Conservation (phyloP, 2,113 vertebrate genomes). For the Platysteira castanea region DNA sequence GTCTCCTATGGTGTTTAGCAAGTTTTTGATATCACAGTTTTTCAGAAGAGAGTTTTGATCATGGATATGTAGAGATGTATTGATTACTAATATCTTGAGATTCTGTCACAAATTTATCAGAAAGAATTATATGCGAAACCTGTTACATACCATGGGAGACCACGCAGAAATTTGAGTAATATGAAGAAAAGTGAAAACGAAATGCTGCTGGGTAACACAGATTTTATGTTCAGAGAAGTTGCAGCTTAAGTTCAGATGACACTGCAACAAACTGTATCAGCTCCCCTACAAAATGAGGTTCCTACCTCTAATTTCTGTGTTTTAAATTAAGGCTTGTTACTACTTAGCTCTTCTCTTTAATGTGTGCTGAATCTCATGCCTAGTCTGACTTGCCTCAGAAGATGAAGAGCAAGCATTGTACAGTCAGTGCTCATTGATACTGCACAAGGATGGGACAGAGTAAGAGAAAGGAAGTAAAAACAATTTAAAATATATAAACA, state of each 20-base stretch:
- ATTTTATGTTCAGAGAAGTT: neutral
- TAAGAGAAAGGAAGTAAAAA: neutral
- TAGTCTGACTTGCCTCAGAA: neutral
- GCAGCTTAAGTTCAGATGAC: neutral
- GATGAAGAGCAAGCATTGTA: neutral
- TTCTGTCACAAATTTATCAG: neutral
- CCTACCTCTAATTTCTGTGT: neutral
- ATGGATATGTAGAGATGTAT: neutral
- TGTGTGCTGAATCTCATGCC: neutral
- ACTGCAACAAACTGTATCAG: neutral
- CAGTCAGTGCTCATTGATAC: neutral
- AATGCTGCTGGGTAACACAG: neutral
- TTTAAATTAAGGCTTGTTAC: neutral
- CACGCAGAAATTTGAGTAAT: neutral
- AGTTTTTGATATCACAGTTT: neutral
- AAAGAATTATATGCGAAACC: neutral
- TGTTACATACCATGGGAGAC: neutral
- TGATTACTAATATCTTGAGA: neutral
- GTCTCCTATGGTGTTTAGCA: neutral
- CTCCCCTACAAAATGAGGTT: neutral
- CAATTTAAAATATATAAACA: neutral
- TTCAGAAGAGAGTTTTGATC: neutral
- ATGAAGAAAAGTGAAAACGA: neutral
- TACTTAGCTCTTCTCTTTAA: neutral
- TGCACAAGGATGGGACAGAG: neutral